Conservation (phyloP, 2,797 vertebrate genomes). For the Lacerta agilis region DNA sequence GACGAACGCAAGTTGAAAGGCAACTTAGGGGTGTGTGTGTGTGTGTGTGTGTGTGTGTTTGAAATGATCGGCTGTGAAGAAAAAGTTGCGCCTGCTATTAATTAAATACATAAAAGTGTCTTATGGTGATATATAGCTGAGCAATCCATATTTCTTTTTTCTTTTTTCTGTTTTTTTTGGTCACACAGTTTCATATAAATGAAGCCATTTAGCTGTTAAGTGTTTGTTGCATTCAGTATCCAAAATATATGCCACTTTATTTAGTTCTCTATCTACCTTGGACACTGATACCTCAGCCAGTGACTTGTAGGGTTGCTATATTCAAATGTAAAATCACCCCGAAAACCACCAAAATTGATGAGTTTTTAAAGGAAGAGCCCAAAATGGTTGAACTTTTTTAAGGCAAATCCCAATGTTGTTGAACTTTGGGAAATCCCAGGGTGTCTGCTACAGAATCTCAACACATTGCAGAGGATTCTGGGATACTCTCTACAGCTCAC, state of each 20-base stretch:
- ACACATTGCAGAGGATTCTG: not conserved
- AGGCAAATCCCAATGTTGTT: not conserved
- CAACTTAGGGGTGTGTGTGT: slow-evolving; percentile 35
- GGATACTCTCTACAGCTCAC: not conserved
- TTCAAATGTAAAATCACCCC: too few relatives aligned
- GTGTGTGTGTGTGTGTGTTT: slow-evolving; percentile 45
- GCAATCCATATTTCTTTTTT: slow-evolving; percentile 37
- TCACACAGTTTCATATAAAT: slow-evolving; percentile 36
- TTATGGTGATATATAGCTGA: not conserved
- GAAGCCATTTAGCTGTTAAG: slow-evolving; percentile 6
- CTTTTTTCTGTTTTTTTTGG: not conserved
- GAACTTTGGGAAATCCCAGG: not conserved
- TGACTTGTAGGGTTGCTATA: too few relatives aligned
- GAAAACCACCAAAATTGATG: too few relatives aligned
- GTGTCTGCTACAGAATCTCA: not conserved
- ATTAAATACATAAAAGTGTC: slow-evolving; percentile 56
- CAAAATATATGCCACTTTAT: not conserved
- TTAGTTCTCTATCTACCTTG: not conserved
- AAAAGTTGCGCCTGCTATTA: slow-evolving; percentile 54
- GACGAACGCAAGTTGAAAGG: slow-evolving; percentile 70
- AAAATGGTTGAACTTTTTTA: too few relatives aligned
- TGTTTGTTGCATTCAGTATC: slow-evolving; percentile 32
- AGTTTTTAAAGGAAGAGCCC: too few relatives aligned
- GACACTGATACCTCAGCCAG: too few relatives aligned
- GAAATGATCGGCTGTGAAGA: not conserved